A percentile compares a stretch with the other conserved stretches of the same genome.
Evolutionary conservation across 2,113 vertebrate species (phyloP).

Genomic region (Burhinus bistriatus): DNA sequence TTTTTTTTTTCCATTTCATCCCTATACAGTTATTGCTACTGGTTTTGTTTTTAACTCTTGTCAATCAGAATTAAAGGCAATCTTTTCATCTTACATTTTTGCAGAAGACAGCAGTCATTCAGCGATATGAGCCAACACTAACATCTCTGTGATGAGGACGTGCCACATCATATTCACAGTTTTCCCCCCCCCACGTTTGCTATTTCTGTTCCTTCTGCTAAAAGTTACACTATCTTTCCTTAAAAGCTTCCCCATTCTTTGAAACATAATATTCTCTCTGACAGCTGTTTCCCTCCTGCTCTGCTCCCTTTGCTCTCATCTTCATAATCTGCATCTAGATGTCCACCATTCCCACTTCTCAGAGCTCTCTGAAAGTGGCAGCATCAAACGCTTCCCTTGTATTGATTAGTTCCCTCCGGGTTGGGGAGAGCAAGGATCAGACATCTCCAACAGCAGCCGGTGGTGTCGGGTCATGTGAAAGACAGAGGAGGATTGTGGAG

Average conservation of each 20-base stretch:
- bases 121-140: fast-evolving
- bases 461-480: fast-evolving
- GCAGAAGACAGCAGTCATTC: background rate
- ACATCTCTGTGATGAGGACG: background rate
- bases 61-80: background rate
- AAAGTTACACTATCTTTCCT: background rate
- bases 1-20: background rate
- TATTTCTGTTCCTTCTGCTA: background rate
- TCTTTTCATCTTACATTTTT: background rate
- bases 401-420: background rate
- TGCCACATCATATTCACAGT: background rate
- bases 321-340: background rate
- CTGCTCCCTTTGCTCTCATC: background rate
- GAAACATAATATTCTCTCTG: background rate
- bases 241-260: background rate
- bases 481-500: background rate
- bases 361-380: background rate
- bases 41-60: background rate
- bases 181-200: background rate
- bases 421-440: background rate
- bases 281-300: background rate
- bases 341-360: background rate
- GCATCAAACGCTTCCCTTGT: background rate
- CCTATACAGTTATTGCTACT: background rate
- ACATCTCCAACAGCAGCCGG: background rate